Percentiles rank a stretch among this genome's conserved stretches.
phyloP scores from a whole-genome alignment of 2,113 vertebrate genomes.

The Oncorhynchus tshawytscha region DNA sequence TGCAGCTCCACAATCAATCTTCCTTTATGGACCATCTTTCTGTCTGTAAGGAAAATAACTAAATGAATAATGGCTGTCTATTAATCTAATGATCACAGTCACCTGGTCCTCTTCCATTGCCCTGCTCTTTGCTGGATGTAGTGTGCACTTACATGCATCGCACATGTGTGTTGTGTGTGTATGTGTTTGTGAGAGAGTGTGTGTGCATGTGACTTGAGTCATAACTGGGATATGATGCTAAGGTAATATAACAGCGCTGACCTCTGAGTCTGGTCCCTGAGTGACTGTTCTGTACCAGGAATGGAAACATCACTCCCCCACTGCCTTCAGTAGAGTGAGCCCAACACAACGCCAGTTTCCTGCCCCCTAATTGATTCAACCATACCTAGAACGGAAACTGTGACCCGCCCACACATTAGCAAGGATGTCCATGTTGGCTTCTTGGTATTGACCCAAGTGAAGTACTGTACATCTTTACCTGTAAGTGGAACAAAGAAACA shows the following conservation, averaged over 20 bases:
- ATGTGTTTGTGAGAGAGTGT: background rate
- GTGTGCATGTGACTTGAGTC: conserved; percentile 7
- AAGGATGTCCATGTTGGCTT: no score
- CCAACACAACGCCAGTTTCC: background rate
- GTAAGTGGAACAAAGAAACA: no score
- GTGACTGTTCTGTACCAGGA: conserved; percentile 44
- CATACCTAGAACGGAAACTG: no score
- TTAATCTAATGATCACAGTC: background rate
- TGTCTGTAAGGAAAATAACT: no score
- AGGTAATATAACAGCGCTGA: conserved; percentile 19
- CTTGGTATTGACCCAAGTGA: no score
- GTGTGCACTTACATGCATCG: no score
- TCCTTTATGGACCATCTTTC: no score
- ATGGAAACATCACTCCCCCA: conserved; percentile 36
- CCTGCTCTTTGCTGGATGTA: background rate
- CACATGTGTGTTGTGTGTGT: no score
- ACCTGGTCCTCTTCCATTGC: background rate
- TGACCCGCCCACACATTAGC: no score
- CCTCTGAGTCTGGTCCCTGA: background rate
- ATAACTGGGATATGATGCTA: conserved; percentile 42
- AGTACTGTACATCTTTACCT: no score
- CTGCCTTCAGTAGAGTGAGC: background rate
- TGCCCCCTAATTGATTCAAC: no score
- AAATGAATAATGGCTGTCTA: background rate
- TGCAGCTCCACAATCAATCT: conserved; percentile 1